Evolutionary conservation across 2,113 vertebrate species (phyloP).

Genomic region (Festucalex cinctus): DNA sequence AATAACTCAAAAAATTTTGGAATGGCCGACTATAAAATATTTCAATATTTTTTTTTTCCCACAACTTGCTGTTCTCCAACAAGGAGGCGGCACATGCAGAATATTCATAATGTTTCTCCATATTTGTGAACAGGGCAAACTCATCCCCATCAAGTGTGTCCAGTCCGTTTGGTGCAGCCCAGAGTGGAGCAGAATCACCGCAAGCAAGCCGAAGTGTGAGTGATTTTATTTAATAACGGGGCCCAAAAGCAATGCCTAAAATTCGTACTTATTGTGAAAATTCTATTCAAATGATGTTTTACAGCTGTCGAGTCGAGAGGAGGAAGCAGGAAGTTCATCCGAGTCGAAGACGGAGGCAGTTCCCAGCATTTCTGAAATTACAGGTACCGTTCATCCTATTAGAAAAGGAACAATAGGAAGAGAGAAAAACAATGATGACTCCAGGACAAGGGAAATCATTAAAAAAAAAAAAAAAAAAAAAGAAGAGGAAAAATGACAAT

Average conservation of each 20-base stretch:
- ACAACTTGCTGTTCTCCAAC: no score
- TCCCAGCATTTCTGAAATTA: conserved; percentile 20
- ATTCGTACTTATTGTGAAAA: background rate
- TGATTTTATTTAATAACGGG: background rate
- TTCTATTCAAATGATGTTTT: background rate
- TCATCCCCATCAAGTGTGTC: conserved; percentile 74
- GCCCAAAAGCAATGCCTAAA: background rate
- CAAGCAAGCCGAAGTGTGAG: conserved; percentile 59
- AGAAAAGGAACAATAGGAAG: background rate
- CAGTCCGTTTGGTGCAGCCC: conserved; percentile 65
- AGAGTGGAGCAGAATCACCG: conserved; percentile 59
- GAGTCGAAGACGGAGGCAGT: conserved; percentile 32
- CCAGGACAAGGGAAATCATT: background rate
- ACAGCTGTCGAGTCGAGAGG: conserved; percentile 49
- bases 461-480: background rate
- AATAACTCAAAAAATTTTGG: background rate
- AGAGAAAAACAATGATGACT: background rate
- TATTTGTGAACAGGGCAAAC: conserved; percentile 60
- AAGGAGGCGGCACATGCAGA: no score
- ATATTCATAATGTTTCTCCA: background rate
- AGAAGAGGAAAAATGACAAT: background rate
- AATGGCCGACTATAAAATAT: no score
- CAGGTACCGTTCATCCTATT: conserved; percentile 32
- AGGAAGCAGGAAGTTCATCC: conserved; percentile 40
- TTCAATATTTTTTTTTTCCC: no score